Conservation (phyloP, 1,140 invertebrate genomes). For the Drosophila nikananu region DNA sequence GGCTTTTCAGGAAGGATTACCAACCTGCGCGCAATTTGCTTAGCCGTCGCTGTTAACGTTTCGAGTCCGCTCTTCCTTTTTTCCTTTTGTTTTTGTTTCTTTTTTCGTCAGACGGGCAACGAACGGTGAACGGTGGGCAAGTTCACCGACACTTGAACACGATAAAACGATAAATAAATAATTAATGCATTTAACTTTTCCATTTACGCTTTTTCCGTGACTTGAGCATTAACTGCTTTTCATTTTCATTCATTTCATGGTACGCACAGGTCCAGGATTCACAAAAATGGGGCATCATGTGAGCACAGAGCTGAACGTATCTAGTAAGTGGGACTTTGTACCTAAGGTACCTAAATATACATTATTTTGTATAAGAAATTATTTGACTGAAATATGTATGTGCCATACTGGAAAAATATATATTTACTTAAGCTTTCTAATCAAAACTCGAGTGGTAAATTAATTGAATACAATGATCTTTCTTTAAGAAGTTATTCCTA, state of each 20-base stretch:
- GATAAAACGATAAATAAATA: conserved; percentile 84
- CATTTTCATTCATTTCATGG: conserved; percentile 79
- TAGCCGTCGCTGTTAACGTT: conserved; percentile 63
- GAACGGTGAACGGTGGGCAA: conserved; percentile 48
- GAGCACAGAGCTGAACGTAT: neutral
- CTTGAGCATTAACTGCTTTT: conserved; percentile 83
- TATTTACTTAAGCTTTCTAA: no score
- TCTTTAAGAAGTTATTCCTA: no score
- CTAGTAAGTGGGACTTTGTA: neutral
- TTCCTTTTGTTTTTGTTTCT: conserved; percentile 44
- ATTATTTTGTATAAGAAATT: no score
- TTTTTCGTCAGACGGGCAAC: conserved; percentile 27
- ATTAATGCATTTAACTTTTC: conserved; percentile 84
- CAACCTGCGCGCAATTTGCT: conserved; percentile 71
- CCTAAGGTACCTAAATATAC: neutral
- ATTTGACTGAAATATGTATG: no score
- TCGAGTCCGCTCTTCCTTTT: conserved; percentile 27
- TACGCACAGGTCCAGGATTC: conserved; percentile 39
- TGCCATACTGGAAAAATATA: no score
- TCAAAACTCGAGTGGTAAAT: no score
- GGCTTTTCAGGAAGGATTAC: conserved; percentile 64
- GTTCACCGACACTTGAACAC: conserved; percentile 82
- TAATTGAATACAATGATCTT: no score
- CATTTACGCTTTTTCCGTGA: conserved; percentile 84
- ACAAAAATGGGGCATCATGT: conserved; percentile 38